phyloP scores from a whole-genome alignment of 2,888 invertebrate genomes.

The Drosophila meridiana region DNA sequence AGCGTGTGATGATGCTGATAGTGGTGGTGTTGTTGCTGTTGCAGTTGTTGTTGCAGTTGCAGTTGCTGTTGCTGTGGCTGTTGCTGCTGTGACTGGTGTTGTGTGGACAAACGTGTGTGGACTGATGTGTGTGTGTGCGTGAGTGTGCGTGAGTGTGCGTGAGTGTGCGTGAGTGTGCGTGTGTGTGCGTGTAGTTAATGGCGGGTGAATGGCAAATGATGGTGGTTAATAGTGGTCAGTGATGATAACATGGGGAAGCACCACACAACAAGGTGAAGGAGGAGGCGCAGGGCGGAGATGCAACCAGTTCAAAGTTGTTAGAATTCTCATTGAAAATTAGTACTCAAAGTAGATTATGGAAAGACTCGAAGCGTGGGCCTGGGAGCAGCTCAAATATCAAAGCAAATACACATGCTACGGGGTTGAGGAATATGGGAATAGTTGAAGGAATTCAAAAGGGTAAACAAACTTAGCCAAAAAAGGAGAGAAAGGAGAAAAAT shows the following conservation, averaged over 20 bases:
- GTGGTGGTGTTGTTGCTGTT: slow-evolving; percentile 33
- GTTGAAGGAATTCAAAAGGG: not conserved
- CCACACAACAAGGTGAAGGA: slow-evolving; percentile 9
- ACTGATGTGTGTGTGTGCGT: slow-evolving; percentile 54
- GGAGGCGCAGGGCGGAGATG: slow-evolving; percentile 35
- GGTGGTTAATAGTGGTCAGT: slow-evolving; percentile 39
- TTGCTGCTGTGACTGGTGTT: slow-evolving; percentile 40
- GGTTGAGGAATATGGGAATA: fast-evolving
- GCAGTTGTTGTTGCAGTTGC: slow-evolving; percentile 37
- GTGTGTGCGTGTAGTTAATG: slow-evolving; percentile 50
- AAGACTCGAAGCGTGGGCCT: not conserved
- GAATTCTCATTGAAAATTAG: slow-evolving; percentile 42
- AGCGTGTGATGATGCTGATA: slow-evolving; percentile 62
- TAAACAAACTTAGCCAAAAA: not conserved
- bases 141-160: too few relatives aligned
- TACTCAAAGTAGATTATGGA: slow-evolving; percentile 5
- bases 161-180: slow-evolving; percentile 23
- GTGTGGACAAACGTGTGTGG: slow-evolving; percentile 44
- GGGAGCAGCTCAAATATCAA: slow-evolving; percentile 1
- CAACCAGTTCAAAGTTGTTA: slow-evolving; percentile 55
- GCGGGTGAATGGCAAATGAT: slow-evolving; percentile 29
- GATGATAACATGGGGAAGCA: slow-evolving; percentile 32
- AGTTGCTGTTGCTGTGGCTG: slow-evolving; percentile 33
- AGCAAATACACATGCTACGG: slow-evolving; percentile 16
- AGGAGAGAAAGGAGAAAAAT: too few relatives aligned